These are phyloP conservation scores for Tuta absoluta DNA, from an alignment of 2,888 invertebrate genomes.

Conservation along the genomic window DNA sequence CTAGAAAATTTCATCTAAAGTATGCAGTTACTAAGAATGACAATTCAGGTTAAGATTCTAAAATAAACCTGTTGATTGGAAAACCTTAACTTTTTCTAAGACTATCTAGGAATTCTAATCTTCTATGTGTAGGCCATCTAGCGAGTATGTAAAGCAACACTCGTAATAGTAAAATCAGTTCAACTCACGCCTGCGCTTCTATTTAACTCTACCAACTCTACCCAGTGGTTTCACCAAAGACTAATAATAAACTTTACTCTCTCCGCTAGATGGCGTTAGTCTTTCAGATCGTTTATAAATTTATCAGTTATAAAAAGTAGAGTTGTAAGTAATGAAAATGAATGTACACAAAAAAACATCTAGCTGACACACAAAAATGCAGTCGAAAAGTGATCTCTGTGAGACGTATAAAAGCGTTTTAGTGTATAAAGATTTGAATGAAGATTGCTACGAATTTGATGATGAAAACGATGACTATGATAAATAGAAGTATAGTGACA, in stretches of 20 bases:
- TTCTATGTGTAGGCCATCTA: not conserved
- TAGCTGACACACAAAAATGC: slow-evolving; percentile 12
- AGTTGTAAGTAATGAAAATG: not conserved
- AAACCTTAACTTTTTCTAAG: too few relatives aligned
- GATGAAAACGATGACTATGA: slow-evolving; percentile 40
- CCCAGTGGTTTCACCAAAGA: not conserved
- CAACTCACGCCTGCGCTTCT: not conserved
- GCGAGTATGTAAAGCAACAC: not conserved
- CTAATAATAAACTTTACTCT: not conserved
- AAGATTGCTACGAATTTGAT: slow-evolving; percentile 27
- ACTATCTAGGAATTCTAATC: too few relatives aligned
- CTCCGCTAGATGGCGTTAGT: slow-evolving; percentile 7
- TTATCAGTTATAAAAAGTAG: not conserved
- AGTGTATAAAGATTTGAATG: slow-evolving; percentile 25
- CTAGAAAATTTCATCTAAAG: too few relatives aligned
- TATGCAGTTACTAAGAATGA: too few relatives aligned
- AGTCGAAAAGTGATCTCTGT: slow-evolving; percentile 6
- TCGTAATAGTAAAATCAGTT: not conserved
- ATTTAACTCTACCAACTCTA: not conserved
- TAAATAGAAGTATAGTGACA: slow-evolving; percentile 49
- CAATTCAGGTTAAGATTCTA: too few relatives aligned
- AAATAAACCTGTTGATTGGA: too few relatives aligned
- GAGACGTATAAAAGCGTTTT: not conserved
- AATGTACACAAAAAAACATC: slow-evolving; percentile 12
- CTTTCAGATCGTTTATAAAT: not conserved